Conservation (phyloP, 2,888 invertebrate genomes). For the Dione juno region DNA sequence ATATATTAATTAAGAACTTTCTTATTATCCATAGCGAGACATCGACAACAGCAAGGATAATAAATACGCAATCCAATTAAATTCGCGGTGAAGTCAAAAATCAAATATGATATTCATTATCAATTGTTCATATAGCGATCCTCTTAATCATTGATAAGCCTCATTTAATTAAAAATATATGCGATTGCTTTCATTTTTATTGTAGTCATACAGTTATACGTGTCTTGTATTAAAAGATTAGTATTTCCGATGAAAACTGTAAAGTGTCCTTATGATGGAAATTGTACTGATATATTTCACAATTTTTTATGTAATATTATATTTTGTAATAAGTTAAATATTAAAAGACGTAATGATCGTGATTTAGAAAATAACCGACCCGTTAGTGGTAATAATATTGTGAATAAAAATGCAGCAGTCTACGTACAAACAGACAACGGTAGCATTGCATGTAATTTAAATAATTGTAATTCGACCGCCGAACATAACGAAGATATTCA, state of each 20-base stretch:
- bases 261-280: neutral
- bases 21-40: neutral
- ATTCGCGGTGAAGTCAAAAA: neutral
- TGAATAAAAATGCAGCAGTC: neutral
- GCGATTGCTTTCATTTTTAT: neutral
- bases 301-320: neutral
- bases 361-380: neutral
- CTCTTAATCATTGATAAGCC: constrained; percentile 22
- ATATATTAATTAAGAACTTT: no score
- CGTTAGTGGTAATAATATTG: neutral
- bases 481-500: neutral
- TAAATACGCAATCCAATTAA: neutral
- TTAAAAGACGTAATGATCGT: neutral
- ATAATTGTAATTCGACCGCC: neutral
- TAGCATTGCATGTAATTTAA: neutral
- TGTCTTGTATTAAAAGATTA: neutral
- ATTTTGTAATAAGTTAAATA: neutral
- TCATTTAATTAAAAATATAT: constrained; percentile 18
- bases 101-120: neutral
- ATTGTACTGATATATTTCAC: neutral
- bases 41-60: neutral
- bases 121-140: neutral
- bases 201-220: neutral
- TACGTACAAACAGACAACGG: constrained; percentile 3
- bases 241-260: neutral